Conservation (phyloP, 2,797 vertebrate species). For the Cirrhinus mrigala region DNA sequence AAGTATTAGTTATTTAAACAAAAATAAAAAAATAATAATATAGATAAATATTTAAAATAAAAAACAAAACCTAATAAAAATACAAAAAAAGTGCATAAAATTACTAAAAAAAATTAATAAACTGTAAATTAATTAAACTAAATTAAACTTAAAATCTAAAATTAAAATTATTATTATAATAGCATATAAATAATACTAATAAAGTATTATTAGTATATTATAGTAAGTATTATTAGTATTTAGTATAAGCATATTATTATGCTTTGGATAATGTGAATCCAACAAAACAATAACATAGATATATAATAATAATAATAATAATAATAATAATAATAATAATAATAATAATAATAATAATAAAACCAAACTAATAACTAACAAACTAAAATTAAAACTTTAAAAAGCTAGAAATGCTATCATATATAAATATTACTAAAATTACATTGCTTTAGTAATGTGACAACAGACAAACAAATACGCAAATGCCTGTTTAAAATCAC, state of each 20-base stretch:
- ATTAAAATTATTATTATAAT: background rate
- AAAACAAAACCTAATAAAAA: background rate
- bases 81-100: background rate
- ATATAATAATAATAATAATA: background rate
- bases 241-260: no score
- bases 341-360: background rate
- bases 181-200: background rate
- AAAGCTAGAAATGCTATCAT: background rate
- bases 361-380: background rate
- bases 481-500: background rate
- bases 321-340: background rate
- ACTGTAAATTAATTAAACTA: background rate
- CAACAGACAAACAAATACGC: background rate
- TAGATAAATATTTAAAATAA: no score
- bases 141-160: background rate
- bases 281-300: background rate
- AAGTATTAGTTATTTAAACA: no score
- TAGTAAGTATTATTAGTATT: no score
- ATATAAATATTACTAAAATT: background rate
- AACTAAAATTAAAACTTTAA: background rate
- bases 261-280: background rate
- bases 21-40: no score
- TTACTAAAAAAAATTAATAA: background rate
- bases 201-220: no score
- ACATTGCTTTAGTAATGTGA: background rate